These are phyloP conservation scores for Trissolcus brochymenae DNA, from an alignment of 2,888 invertebrate species.

Conservation along the genomic window DNA sequence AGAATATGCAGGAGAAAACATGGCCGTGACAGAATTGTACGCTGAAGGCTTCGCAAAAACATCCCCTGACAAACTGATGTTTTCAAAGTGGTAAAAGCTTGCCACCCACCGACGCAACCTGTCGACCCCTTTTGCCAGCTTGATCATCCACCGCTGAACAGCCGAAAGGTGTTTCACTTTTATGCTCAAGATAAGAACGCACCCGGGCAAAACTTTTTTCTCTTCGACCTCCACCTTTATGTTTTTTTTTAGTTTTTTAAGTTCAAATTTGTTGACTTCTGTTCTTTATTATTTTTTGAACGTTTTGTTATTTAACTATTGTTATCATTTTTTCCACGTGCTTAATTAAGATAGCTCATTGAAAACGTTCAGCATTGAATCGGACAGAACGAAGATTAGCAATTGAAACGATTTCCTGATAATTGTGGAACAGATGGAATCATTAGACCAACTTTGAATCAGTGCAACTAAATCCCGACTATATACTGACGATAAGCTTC, in stretches of 20 bases:
- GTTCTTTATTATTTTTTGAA: background rate
- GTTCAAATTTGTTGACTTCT: too few relatives aligned
- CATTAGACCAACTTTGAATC: constrained; percentile 1
- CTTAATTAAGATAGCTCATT: background rate
- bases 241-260: too few relatives aligned
- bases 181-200: constrained; percentile 59
- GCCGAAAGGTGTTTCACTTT: constrained; percentile 61
- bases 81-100: constrained; percentile 69
- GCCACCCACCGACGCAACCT: constrained; percentile 64
- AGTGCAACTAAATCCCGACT: background rate
- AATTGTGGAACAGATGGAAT: constrained; percentile 6
- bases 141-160: constrained; percentile 63
- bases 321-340: background rate
- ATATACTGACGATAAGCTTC: background rate
- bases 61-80: constrained; percentile 69
- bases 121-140: constrained; percentile 38
- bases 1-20: constrained; percentile 55
- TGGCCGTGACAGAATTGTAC: constrained; percentile 58
- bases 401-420: constrained; percentile 1
- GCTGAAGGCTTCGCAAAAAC: constrained; percentile 63
- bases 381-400: background rate
- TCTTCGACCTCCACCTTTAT: too few relatives aligned
- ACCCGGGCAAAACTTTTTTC: constrained; percentile 1
- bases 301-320: background rate
- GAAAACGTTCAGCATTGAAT: background rate